Percentiles rank a stretch among this genome's conserved stretches.
Evolutionary conservation across 2,113 vertebrate species (phyloP).

Genomic region (Arvicanthis niloticus): DNA sequence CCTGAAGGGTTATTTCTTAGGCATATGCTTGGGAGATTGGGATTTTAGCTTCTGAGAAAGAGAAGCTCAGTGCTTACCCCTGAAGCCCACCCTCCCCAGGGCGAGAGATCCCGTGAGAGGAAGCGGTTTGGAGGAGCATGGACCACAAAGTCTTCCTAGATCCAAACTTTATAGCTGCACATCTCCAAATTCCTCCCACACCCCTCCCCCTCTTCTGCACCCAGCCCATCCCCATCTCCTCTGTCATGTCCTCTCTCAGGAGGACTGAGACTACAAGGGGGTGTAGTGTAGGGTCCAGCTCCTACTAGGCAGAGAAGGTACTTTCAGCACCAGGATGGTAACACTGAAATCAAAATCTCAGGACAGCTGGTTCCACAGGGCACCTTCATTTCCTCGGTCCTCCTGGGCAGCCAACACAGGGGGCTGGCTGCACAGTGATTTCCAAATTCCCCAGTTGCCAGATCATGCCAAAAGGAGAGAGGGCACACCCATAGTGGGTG

Average conservation of each 20-base stretch:
- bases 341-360: constrained; percentile 37
- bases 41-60: constrained; percentile 1
- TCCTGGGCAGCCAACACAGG: constrained; percentile 41
- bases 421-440: constrained; percentile 64
- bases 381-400: constrained; percentile 21
- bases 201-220: neutral
- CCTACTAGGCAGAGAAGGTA: neutral
- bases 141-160: constrained; percentile 61
- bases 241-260: neutral
- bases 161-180: constrained; percentile 68
- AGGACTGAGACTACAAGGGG: neutral
- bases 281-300: neutral
- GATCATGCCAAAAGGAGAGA: neutral
- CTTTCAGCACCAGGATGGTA: neutral
- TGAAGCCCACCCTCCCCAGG: neutral
- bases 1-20: neutral
- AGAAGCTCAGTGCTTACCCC: neutral
- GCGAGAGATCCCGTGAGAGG: constrained; percentile 67
- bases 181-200: neutral
- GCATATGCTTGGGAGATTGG: neutral
- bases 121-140: constrained; percentile 48
- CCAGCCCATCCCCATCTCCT: neutral
- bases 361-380: neutral
- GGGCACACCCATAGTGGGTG: constrained; percentile 40
- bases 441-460: constrained; percentile 68